These are phyloP conservation scores for Mastomys coucha DNA, from an alignment of 2,113 vertebrate genomes.

Conservation along the genomic window DNA sequence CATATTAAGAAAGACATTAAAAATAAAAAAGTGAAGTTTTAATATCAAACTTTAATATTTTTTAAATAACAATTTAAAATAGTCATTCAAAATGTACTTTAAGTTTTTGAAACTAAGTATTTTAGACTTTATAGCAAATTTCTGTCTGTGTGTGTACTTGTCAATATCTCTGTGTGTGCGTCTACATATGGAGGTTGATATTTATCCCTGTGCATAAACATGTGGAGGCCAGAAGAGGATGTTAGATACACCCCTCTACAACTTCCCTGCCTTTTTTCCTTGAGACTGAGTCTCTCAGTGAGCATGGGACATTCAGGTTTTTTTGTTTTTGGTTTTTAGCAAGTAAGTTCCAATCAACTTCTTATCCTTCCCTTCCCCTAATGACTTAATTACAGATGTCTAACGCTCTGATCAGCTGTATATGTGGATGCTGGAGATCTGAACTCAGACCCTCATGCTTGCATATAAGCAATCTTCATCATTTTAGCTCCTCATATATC, in stretches of 20 bases:
- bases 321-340: background rate
- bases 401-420: background rate
- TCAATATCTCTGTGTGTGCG: background rate
- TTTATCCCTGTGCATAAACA: background rate
- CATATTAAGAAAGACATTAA: background rate
- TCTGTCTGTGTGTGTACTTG: background rate
- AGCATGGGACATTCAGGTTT: background rate
- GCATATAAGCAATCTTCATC: background rate
- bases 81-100: background rate
- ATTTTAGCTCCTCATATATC: background rate
- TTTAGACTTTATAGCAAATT: background rate
- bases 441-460: background rate
- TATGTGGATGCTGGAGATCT: background rate
- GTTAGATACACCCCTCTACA: no score
- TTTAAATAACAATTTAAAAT: background rate
- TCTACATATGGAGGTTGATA: background rate
- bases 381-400: background rate
- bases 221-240: background rate
- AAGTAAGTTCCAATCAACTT: background rate
- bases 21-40: slow-evolving; percentile 1
- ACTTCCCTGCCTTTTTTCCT: background rate
- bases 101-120: background rate
- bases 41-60: background rate
- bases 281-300: background rate
- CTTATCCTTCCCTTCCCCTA: background rate